Evolutionary conservation across 2,888 invertebrate genomes (phyloP), one percentile per base, ranked within the genome.

Genomic region (Fabriciana adippe): DNA sequence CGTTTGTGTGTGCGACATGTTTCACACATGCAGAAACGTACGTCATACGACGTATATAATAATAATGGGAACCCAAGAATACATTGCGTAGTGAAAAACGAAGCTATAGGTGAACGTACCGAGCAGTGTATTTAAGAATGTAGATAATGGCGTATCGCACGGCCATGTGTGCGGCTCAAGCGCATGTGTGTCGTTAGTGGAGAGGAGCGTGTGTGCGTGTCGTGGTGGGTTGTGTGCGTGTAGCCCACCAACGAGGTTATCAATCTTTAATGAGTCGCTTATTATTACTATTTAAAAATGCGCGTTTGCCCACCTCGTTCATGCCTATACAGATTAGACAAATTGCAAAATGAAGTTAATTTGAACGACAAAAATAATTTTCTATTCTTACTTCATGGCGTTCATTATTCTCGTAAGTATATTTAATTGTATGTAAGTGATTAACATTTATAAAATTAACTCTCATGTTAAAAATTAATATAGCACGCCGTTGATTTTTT

Each of bases 181-280:
- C 67, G 74, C 78, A 78, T 78, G 79, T 72, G 77, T 74, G 72
- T 60, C 74, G 75, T 64, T 73, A 69, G 76, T 74, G 78, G 75
- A 45, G 59, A 47, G 59, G 21, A 71, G 26, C 16, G 48, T 60
- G 73, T 63, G 76, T 79, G 80, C 77, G 79, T 68, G 78, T 76
- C 13, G 48, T 69, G 73, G 75, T 56, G 76, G 69, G 76, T 73
- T 75, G 76, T 75, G 75, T 78, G 80, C 65, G 80, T 74, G 77
- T 76, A 76, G 81, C 80, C 83, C 86, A 85, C 83, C 83, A 83
- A 83, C 84, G 84, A 86, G 87, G 87, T 88, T 88, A 89, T 88
- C 86, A 87, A 86, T 87, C 84, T 88, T 78, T 78, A 79, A 84
- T 84, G 84, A 87, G 85, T 84, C 82, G 84, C 85, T 81, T 80